phyloP scores from a whole-genome alignment of 2,888 invertebrate genomes.

The Petrophora chlorosata region DNA sequence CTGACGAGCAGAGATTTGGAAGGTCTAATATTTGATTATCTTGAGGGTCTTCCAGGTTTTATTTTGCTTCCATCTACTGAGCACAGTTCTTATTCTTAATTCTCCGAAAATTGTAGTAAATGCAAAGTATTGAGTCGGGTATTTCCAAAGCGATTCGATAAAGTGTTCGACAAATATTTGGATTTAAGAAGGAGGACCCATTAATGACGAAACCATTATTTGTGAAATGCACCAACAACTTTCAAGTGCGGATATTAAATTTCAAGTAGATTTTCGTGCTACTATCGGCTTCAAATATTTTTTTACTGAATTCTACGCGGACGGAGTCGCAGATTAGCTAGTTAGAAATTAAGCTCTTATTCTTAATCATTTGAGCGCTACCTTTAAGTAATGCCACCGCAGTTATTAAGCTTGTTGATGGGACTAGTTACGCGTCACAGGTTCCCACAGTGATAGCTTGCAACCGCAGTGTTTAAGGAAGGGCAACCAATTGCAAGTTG shows the following conservation, averaged over 20 bases:
- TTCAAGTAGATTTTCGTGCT: not conserved
- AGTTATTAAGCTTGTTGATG: not conserved
- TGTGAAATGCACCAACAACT: constrained; percentile 12
- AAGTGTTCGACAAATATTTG: constrained; percentile 23
- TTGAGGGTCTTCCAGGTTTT: no score
- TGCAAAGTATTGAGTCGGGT: constrained; percentile 3
- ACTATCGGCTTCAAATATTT: not conserved
- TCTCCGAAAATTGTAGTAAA: no score
- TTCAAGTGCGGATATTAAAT: constrained; percentile 8
- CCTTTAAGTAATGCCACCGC: not conserved
- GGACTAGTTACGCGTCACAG: not conserved
- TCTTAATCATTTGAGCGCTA: no score
- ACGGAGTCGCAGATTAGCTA: no score
- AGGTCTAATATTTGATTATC: no score
- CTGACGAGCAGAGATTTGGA: no score
- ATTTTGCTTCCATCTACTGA: no score
- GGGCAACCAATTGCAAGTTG: constrained; percentile 9
- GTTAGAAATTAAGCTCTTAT: no score
- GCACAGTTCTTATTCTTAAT: no score
- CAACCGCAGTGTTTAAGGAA: constrained; percentile 13
- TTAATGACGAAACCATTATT: constrained; percentile 23
- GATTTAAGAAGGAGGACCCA: constrained; percentile 5
- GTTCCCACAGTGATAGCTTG: not conserved
- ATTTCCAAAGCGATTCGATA: constrained; percentile 8
- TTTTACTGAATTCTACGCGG: not conserved